phyloP scores from a whole-genome alignment of 2,797 vertebrate genomes.

The Moxostoma hubbsi region DNA sequence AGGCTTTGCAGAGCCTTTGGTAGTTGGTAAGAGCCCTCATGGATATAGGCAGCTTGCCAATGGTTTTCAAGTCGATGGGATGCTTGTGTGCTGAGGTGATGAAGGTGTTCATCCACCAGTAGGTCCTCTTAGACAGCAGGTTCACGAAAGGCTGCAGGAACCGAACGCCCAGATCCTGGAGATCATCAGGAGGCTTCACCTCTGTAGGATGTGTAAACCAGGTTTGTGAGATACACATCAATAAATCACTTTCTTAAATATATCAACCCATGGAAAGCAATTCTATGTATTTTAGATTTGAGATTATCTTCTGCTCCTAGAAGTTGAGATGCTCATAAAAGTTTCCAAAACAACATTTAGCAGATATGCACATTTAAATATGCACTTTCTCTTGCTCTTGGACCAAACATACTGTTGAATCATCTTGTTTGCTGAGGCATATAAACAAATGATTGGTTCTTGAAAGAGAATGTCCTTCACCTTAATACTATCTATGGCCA shows the following conservation, averaged over 20 bases:
- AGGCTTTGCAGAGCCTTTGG: conserved; percentile 75
- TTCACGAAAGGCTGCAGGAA: conserved; percentile 88
- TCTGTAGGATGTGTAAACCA: conserved; percentile 84
- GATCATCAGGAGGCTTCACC: conserved; percentile 86
- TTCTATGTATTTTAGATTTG: too few relatives aligned
- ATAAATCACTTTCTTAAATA: not conserved
- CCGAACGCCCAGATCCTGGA: conserved; percentile 85
- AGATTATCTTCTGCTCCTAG: too few relatives aligned
- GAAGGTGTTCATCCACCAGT: conserved; percentile 91
- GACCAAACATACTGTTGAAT: too few relatives aligned
- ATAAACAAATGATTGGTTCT: too few relatives aligned
- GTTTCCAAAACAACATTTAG: too few relatives aligned
- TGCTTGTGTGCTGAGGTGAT: conserved; percentile 86
- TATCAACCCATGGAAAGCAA: too few relatives aligned
- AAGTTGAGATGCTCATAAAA: too few relatives aligned
- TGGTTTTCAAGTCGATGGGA: conserved; percentile 85
- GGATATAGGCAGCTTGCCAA: conserved; percentile 86
- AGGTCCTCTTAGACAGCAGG: conserved; percentile 86
- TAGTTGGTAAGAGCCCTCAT: conserved; percentile 88
- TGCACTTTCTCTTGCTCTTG: too few relatives aligned
- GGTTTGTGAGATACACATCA: conserved; percentile 55
- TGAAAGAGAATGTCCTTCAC: too few relatives aligned
- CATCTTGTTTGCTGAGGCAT: too few relatives aligned
- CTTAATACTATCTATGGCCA: too few relatives aligned
- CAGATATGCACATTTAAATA: too few relatives aligned